Evolutionary conservation across 2,888 invertebrate species (phyloP).

Genomic region (Clunio marinus): DNA sequence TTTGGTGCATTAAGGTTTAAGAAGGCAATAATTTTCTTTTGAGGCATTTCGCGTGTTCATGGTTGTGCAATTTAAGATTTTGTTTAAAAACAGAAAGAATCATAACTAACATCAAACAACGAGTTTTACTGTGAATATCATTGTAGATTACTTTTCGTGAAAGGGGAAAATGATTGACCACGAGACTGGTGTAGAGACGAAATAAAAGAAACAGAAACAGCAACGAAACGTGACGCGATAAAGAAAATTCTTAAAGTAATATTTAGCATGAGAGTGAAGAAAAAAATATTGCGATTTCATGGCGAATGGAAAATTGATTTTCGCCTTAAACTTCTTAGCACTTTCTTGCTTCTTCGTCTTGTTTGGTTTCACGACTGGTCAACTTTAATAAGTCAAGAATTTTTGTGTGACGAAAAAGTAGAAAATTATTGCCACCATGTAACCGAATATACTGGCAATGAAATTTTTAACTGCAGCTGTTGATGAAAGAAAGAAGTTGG

Average conservation of each 20-base stretch:
- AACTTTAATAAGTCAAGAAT: slow-evolving; percentile 33
- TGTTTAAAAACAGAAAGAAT: not conserved
- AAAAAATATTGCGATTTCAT: slow-evolving; percentile 38
- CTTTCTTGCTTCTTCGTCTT: not conserved
- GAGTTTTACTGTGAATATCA: not conserved
- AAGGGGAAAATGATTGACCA: not conserved
- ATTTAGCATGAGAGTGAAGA: slow-evolving; percentile 26
- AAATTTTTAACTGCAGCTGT: slow-evolving; percentile 31
- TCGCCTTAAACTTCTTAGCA: not conserved
- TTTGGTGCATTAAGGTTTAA: slow-evolving; percentile 9
- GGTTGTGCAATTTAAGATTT: not conserved
- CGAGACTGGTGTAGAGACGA: slow-evolving; percentile 1
- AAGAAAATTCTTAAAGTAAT: slow-evolving; percentile 25
- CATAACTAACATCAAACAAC: slow-evolving; percentile 6
- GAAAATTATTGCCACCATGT: slow-evolving; percentile 17
- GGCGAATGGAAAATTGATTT: slow-evolving; percentile 34
- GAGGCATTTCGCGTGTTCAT: not conserved
- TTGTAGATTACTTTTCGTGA: not conserved
- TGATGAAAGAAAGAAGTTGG: not conserved
- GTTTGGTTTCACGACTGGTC: slow-evolving; percentile 11
- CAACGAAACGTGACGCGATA: no score
- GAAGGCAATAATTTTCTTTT: slow-evolving; percentile 12
- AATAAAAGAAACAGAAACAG: slow-evolving; percentile 17
- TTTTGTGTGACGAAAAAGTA: slow-evolving; percentile 38
- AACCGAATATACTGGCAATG: slow-evolving; percentile 24